A percentile compares a stretch with the other conserved stretches of the same genome.
These are phyloP conservation scores for Pipa parva DNA, from an alignment of 2,113 vertebrate species.

Conservation along the genomic window DNA sequence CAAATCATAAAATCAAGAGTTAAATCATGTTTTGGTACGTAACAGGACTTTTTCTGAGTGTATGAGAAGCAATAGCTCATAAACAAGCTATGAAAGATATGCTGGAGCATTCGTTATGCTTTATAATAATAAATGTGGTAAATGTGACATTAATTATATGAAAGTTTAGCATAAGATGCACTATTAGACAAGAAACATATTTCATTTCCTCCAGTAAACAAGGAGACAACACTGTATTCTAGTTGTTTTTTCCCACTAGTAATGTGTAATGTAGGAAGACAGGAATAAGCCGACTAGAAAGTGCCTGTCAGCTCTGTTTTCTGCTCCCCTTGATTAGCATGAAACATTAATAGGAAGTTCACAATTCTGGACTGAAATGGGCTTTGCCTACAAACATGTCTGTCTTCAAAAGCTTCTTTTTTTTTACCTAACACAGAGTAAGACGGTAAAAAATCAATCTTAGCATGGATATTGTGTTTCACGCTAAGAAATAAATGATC, in stretches of 20 bases:
- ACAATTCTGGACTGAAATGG: constrained; percentile 80
- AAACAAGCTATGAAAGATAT: too few species aligned
- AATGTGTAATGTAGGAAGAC: constrained; percentile 87
- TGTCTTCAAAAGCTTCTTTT: constrained; percentile 56
- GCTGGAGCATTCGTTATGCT: too few species aligned
- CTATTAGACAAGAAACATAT: constrained; percentile 18
- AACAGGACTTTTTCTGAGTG: too few species aligned
- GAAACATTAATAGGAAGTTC: constrained; percentile 97
- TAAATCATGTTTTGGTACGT: too few species aligned
- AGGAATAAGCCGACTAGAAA: constrained; percentile 97
- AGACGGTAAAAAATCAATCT: constrained; percentile 40
- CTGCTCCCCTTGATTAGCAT: constrained; percentile 92
- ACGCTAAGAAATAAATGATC: constrained; percentile 77
- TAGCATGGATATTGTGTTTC: constrained; percentile 68
- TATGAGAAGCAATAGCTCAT: too few species aligned
- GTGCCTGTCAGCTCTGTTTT: constrained; percentile 94
- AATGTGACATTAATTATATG: too few species aligned
- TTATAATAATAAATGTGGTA: too few species aligned
- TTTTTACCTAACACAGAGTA: neutral
- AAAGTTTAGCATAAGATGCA: too few species aligned
- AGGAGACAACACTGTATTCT: constrained; percentile 66
- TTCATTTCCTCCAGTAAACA: constrained; percentile 58
- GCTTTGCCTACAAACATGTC: constrained; percentile 69
- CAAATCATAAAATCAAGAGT: too few species aligned
- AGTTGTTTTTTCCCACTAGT: constrained; percentile 65